phyloP scores from a whole-genome alignment of 2,797 vertebrate genomes.

The Otolemur crassicaudatus region DNA sequence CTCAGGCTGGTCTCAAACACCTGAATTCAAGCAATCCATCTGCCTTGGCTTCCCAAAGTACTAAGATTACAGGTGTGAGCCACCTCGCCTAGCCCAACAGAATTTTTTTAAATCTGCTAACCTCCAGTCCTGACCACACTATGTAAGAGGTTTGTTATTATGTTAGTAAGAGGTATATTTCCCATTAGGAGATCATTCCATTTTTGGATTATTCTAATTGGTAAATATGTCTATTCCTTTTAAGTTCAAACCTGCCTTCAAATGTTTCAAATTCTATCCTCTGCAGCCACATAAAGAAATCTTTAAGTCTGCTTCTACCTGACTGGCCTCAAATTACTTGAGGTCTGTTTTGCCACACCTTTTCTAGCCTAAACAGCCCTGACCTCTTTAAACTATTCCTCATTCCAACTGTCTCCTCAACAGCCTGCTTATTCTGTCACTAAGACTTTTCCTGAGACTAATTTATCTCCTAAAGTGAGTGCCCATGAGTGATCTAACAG shows the following conservation, averaged over 20 bases:
- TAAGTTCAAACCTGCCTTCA: conserved; percentile 19
- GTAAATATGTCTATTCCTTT: not conserved
- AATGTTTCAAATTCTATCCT: conserved; percentile 49
- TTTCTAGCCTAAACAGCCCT: conserved; percentile 47
- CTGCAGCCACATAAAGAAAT: not conserved
- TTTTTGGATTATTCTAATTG: conserved; percentile 26
- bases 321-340: conserved; percentile 18
- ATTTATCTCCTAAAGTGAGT: not conserved
- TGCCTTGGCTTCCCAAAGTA: not conserved
- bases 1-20: not conserved
- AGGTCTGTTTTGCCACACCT: not conserved
- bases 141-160: not conserved
- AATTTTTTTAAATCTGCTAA: not conserved
- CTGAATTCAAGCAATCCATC: not conserved
- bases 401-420: conserved; percentile 56
- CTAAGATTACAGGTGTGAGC: not conserved
- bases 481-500: not conserved
- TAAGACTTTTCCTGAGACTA: conserved; percentile 46
- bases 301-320: not conserved
- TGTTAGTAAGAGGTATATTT: not conserved
- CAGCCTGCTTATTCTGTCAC: conserved; percentile 55
- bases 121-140: not conserved
- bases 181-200: not conserved
- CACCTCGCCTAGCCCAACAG: not conserved
- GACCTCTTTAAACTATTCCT: conserved; percentile 46